Base-by-base conservation (phyloP, 2,797 vertebrate species). In the Neosilurus hyrtlii region DNA sequence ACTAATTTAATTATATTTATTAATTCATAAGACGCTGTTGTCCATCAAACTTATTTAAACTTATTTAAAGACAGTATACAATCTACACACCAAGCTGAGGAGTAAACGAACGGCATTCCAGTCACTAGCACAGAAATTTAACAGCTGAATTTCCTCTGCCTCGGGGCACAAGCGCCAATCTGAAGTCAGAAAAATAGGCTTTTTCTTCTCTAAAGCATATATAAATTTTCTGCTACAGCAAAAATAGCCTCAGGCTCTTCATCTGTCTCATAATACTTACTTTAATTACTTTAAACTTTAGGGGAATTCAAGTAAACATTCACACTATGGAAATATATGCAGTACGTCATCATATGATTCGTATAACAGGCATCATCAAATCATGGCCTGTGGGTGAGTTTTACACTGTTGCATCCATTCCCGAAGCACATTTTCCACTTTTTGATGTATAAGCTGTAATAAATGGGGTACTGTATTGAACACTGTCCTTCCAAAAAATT, bases 271-370 rank as follows among this genome's bases (percentile, higher is more conserved):
- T 81, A 70, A 70, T 43, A 18, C 49, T 80, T 75, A 59, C 52
- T 67, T 52, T 10, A 18, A 59, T 80, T 75, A 59, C 52, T 67
- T 52, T 10, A 67, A 66, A 66, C 30, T 74, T 57, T n/a, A 79
- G 30, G 73, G 59, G 62, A 59, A 68, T 22, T 18, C 62, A 59
- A 56, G 72, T 49, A 82, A 79, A 83, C 67, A 62, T 81, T 68
- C 66, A 3, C 54, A 37, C 51, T 75, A 57, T 67, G 75, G 75
- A 78, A 78, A 78, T 78, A n/a, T 18, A 24, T 26, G 30, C 57
- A 56, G 20, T 51, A 43, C 65, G 1, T 9, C 20, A 5, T 70
- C 37, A 22, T 57, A 35, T 30, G 0, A 10, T 20, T 37, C 22
- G 6, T 77, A 51, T 51, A 51, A 37, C 9, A 37, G 4, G 22